These are phyloP conservation scores for Pseudolaguvia tuberculata DNA, from an alignment of 2,113 vertebrate species.

Conservation along the genomic window DNA sequence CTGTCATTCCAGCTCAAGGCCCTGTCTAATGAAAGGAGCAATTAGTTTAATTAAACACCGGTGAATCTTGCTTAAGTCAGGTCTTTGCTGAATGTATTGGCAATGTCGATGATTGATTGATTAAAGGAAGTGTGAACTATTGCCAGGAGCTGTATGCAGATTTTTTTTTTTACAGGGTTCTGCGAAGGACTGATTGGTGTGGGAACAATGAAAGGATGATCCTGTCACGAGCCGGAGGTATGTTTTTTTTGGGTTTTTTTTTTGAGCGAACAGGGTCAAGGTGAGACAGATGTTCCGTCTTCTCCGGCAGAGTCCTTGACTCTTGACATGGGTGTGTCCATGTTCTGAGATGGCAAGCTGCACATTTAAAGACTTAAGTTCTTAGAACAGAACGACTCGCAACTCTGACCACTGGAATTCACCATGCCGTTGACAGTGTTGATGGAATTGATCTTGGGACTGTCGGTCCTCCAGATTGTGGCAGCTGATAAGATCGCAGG, in stretches of 20 bases:
- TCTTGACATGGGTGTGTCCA: background rate
- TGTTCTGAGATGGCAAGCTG: conserved; percentile 7
- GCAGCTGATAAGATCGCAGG: conserved; percentile 50
- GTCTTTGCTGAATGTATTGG: conserved; percentile 12
- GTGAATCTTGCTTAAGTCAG: conserved; percentile 27
- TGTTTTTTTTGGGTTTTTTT: conserved; percentile 21
- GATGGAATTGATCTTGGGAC: conserved; percentile 47
- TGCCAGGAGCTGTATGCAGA: conserved; percentile 7
- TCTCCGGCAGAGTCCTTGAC: conserved; percentile 12
- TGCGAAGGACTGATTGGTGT: background rate
- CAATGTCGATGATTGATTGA: background rate
- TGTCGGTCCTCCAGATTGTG: conserved; percentile 45
- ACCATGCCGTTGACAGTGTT: background rate
- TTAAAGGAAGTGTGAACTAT: background rate
- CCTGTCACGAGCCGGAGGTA: conserved; percentile 45
- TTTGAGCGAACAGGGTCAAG: conserved; percentile 59
- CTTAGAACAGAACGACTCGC: background rate
- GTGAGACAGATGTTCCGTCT: conserved; percentile 53
- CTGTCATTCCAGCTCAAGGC: conserved; percentile 55
- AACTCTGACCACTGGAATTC: background rate
- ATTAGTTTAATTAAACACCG: conserved; percentile 53
- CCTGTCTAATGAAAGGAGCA: conserved; percentile 47
- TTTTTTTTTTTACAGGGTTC: conserved; percentile 8
- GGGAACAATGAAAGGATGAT: conserved; percentile 68
- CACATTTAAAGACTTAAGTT: conserved; percentile 21